Evolutionary conservation across 2,113 vertebrate species (phyloP).

Genomic region (Gorsachius goisagi): DNA sequence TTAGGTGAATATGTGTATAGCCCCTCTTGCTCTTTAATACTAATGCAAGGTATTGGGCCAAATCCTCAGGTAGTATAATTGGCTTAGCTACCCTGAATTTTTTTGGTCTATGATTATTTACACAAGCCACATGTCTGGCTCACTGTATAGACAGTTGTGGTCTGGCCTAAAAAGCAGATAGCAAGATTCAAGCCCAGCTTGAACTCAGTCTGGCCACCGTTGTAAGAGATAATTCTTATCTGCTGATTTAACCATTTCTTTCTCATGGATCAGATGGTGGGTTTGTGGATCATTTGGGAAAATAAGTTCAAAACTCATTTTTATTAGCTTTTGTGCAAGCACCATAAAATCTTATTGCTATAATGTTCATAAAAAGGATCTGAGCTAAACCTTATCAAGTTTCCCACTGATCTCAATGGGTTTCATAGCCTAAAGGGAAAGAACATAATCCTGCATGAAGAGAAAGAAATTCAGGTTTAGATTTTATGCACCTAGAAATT

Average conservation of each 20-base stretch:
- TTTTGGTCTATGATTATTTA: background rate
- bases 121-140: background rate
- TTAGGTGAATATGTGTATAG: background rate
- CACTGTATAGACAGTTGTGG: background rate
- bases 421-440: background rate
- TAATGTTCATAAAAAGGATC: background rate
- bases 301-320: background rate
- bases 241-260: background rate
- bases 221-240: background rate
- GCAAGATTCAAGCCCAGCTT: background rate
- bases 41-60: background rate
- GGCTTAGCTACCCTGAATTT: background rate
- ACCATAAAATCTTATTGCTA: background rate
- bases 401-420: background rate
- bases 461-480: background rate
- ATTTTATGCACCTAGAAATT: background rate
- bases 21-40: background rate
- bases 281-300: background rate
- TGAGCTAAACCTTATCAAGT: background rate
- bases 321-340: background rate
- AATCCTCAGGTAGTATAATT: background rate
- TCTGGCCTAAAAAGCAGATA: background rate
- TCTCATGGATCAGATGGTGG: background rate
- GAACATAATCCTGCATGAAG: background rate
- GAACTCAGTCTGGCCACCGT: too few species aligned